phyloP scores from a whole-genome alignment of 2,113 vertebrate species.

The Pollimyrus isidori region DNA sequence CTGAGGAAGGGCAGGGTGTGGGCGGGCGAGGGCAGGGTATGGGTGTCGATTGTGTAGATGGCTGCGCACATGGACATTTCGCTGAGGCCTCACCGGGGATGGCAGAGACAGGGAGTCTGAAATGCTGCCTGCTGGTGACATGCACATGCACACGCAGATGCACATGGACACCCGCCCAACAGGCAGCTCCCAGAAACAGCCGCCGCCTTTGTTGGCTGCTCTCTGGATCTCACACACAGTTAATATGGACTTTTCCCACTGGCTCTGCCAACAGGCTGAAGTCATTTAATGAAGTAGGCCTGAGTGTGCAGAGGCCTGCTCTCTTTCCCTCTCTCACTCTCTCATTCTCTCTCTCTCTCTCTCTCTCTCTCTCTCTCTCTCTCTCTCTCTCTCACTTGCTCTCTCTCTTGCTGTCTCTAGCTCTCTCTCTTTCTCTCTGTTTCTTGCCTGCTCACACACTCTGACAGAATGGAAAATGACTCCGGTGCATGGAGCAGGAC shows the following conservation, averaged over 20 bases:
- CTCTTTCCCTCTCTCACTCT: neutral
- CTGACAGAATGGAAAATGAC: constrained; percentile 80
- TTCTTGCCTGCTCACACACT: constrained; percentile 43
- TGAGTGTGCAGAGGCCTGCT: constrained; percentile 63
- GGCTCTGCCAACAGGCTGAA: constrained; percentile 67
- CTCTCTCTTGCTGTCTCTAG: too few relatives aligned
- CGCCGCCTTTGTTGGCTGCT: constrained; percentile 56
- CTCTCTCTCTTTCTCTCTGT: neutral
- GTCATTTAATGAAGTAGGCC: constrained; percentile 69
- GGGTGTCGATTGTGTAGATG: neutral
- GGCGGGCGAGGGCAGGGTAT: neutral
- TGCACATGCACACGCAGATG: constrained; percentile 31
- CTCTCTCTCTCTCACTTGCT: constrained; percentile 43
- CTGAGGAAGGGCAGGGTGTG: too few relatives aligned
- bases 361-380: neutral
- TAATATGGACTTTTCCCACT: constrained; percentile 69
- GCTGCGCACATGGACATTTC: neutral
- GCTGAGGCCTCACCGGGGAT: neutral
- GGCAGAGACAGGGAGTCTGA: neutral
- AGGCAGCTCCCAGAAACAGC: constrained; percentile 47
- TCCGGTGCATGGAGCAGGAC: constrained; percentile 51
- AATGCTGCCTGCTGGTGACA: constrained; percentile 26
- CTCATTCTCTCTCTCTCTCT: neutral
- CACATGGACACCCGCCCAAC: constrained; percentile 35
- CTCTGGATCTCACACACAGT: constrained; percentile 61